Evolutionary conservation across 2,888 invertebrate genomes (phyloP), one percentile per base, ranked within the genome.

Genomic region (Drosophila sordidula): DNA sequence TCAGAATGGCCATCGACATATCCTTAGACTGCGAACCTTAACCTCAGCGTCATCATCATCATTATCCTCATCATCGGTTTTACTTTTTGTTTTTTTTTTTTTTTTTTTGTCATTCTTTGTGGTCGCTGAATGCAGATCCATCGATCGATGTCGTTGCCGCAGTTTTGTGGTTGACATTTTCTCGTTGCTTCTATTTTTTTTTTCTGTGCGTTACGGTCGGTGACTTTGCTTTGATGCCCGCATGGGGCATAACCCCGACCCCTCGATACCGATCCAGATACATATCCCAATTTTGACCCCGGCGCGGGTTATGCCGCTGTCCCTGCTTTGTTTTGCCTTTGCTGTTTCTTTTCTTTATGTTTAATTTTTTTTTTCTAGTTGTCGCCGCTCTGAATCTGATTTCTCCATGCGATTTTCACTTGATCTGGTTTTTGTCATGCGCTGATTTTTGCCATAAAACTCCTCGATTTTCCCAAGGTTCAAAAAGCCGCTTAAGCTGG

Each of bases 111-210:
- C 34, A 34, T 52, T 72, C 66, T 75, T 78, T 77, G 74, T 74
- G 74, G 79, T 77, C 77, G 74, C 78, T 76, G 70, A 74, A 77
- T 78, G 69, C 75, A 78, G 72, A 78, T 78, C 56, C 65, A 68
- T 67, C 78, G 72, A 80, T 84, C 71, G 56, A 64, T 66, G 56
- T 52, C 64, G 55, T 64, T 39, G 76, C 80, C 76, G 63, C 79
- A 68, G 67, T 80, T 71, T 75, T 86, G 87, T 71, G 87, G 85
- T 86, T 87, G 85, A 83, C 80, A 85, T 83, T 88, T 78, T 79
- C 51, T 50, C 38, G 34, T 42, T 29, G 26, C 45, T 42, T 42
- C 42, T 54, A 41, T 51, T 51, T 39, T 44, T 39, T 44, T 50
- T 41, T 39, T 52, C 16, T 61, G 45, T 49, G 41, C 38, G 71